Evolutionary conservation across 2,797 vertebrate species (phyloP).

Genomic region (Triplophysa bombifrons): DNA sequence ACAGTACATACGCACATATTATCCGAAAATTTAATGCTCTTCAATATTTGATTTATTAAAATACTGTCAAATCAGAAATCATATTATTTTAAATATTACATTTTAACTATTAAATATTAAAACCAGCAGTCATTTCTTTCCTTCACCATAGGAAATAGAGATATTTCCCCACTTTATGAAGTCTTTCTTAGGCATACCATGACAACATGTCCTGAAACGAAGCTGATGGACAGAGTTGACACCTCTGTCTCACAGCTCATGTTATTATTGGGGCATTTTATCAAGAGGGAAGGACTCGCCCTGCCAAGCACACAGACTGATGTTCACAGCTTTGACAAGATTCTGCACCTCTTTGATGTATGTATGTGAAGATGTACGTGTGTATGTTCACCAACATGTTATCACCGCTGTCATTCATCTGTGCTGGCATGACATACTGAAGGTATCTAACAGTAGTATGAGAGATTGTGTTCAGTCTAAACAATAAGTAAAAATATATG

Average conservation of each 20-base stretch:
- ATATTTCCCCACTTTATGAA: conserved; percentile 17
- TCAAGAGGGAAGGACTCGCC: conserved; percentile 71
- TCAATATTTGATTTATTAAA: neutral
- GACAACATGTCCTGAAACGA: conserved; percentile 42
- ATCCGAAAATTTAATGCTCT: neutral
- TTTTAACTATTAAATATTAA: too few relatives aligned
- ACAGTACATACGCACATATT: too few relatives aligned
- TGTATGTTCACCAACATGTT: conserved; percentile 51
- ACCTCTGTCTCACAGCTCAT: conserved; percentile 83
- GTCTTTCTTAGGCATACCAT: conserved; percentile 12
- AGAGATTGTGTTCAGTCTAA: conserved; percentile 28
- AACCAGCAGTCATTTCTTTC: neutral
- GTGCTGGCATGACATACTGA: conserved; percentile 52
- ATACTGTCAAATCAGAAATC: neutral
- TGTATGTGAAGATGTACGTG: conserved; percentile 55
- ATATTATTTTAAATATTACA: neutral
- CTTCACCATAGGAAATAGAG: neutral
- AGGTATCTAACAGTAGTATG: conserved; percentile 35
- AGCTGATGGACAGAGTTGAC: conserved; percentile 69
- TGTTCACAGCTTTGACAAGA: conserved; percentile 62
- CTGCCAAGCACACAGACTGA: conserved; percentile 56
- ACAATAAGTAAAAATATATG: neutral
- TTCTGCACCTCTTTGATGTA: conserved; percentile 62
- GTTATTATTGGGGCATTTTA: conserved; percentile 89
- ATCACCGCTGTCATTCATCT: conserved; percentile 56